Base-by-base conservation (phyloP, 2,797 vertebrate species). In the Gallinago nigripennis region DNA sequence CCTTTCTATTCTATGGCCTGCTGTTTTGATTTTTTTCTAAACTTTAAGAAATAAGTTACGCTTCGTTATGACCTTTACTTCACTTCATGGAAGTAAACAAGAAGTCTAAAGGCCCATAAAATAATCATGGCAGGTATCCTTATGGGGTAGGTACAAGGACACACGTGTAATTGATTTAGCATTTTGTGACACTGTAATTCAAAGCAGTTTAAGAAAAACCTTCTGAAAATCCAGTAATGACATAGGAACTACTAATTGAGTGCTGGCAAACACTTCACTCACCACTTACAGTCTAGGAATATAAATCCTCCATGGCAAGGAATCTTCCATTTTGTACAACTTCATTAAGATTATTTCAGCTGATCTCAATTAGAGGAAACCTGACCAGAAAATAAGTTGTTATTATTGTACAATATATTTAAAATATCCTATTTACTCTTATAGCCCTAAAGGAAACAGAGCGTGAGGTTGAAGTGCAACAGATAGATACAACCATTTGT, bases 1-100 rank as follows among this genome's bases (percentile, higher is more conserved):
- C 96, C 98, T 98, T 98, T 97, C 97, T 93, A 79, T 96, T 97
- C 97, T 96, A 86, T 2, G 93, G 97, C 97, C 98, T 98, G 98
- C 98, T 98, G 98, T 95, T 97, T 95, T 68, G 96, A 95, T 94
- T 96, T 97, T 98, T 97, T 89, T 28, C 73, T 71, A 93, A 97
- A 97, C 96, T 97, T 96, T 81, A 96, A 97, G 90, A 95, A 97
- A 86, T 90, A 97, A 96, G 96, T 97, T 96, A 66, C 58, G 63
- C 89, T 76, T 14, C 79, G 75, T 95, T 88, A 91, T 97, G 98
- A 98, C 98, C 98, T 98, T 98, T 98, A 88, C 79, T 95, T 97
- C 95, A 86, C 92, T 97, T 95, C 81, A 84, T 93, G 71, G 94
- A 96, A 96, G 95, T 87, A 96, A 96, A 96, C 83, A 94, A 58